Evolutionary conservation across 2,113 vertebrate genomes (phyloP), one percentile per base, ranked within the genome.

Genomic region (Hepsetus odoe): DNA sequence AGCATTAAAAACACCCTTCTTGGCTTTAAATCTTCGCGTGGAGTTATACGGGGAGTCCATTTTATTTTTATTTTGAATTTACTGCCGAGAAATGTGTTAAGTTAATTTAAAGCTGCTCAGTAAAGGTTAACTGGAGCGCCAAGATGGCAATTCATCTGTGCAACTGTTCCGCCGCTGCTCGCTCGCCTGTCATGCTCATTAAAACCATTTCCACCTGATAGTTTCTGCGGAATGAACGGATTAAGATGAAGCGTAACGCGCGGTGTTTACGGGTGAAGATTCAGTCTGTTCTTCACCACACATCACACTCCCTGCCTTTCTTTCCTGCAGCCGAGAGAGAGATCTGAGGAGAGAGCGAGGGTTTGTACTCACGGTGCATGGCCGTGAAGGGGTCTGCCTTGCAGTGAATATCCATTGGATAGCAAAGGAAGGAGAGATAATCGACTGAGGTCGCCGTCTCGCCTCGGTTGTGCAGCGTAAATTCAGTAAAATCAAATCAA

Each of bases 401-500:
- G 96, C 97, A 98, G 94, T 98, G 97, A 95, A 98, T 98, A 97
- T 98, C 97, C 97, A 98, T 98, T 90, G 96, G 96, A 95, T 98
- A 95, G 94, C 96, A 96, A 93, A 98, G 94, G 93, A 99, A 97
- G 92, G 97, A 97, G 91, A 98, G 96, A 95, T 96, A 97, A 94
- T 97, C 96, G 94, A 96, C 95, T 94, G 97, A 97, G 92, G 96
- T 96, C 96, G 97, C 97, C 97, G 97, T 98, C 92, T 98, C 97
- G 97, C 95, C 96, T 94, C 90, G 89, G 87, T 95, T 93, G 91
- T 95, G 94, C 94, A 96, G 93, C 90, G 91, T 86, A 91, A 92
- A 91, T 90, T 93, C n/a, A n/a, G 94, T 93, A 90, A 82, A 53
- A 80, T n/a, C n/a, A 70, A 64, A 81, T 79, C 11, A 55, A 22